Evolutionary conservation across 2,888 invertebrate genomes (phyloP), one percentile per base, ranked within the genome.

Genomic region (Danaus chrysippus): DNA sequence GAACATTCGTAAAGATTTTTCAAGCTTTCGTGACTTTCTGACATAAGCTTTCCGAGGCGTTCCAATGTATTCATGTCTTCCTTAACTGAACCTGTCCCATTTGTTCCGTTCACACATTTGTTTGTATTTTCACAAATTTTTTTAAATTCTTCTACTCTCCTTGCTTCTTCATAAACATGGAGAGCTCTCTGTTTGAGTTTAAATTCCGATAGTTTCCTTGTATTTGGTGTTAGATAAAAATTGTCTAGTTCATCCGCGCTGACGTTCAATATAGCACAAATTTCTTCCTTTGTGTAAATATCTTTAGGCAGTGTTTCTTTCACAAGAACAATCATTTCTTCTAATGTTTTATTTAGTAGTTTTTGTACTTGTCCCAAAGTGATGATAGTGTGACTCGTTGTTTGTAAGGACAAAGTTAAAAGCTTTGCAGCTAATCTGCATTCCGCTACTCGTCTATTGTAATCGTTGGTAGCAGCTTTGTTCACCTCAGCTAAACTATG

Each of bases 391-490:
- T 96, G 96, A 95, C 73, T 94, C 84, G 41, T 92, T 79, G 73
- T 68, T 19, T 78, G 77, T 54, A 76, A 73, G 34, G 73, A 68
- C 54, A 68, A 72, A n/a, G 78, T 74, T 70, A 90, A 77, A 78
- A 97, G 94, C 94, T 96, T 94, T 66, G 96, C 95, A n/a, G 97
- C 98, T 23, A 99, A 83, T 59, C 97, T 93, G 77, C 99, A 99
- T 89, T 99, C 99, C 44, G 96, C 95, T 0, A 99, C 99, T 59
- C 99, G 92, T 69, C 95, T 94, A 85, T 99, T 99, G 83, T 94
- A 99, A 83, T 98, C 95, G 44, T 93, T 93, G 0, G 97, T 96
- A 12, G 98, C 97, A 10, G 99, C 99, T 91, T 99, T 99, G 84
- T 99, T 98, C 69, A 96, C 94, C 81, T 95, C 95, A 0, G 94